phyloP scores from a whole-genome alignment of 2,797 vertebrate species.

The Eremophila alpestris region DNA sequence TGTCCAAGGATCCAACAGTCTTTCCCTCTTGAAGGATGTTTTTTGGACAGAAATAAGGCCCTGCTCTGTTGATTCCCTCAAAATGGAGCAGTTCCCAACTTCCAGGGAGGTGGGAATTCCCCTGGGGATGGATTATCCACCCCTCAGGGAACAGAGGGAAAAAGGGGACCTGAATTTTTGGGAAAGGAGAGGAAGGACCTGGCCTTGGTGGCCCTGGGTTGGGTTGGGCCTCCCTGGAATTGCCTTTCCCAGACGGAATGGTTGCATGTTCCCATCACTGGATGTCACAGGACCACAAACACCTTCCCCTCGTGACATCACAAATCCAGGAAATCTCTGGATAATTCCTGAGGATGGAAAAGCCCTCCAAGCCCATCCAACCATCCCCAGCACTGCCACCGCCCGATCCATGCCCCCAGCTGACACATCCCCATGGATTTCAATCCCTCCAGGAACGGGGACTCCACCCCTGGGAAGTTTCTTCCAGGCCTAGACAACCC shows the following conservation, averaged over 20 bases:
- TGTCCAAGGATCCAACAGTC: not conserved
- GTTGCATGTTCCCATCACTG: fast-evolving
- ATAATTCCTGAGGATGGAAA: not conserved
- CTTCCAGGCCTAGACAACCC: not conserved
- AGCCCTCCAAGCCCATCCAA: not conserved
- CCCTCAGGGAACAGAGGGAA: not conserved
- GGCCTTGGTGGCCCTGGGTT: not conserved
- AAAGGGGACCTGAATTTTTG: not conserved
- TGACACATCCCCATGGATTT: not conserved
- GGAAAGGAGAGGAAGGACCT: not conserved
- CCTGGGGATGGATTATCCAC: not conserved
- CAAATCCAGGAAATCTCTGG: not conserved
- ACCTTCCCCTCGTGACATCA: fast-evolving
- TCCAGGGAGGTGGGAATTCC: not conserved
- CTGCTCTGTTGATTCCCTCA: not conserved
- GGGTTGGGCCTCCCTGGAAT: too few species aligned
- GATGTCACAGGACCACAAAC: not conserved
- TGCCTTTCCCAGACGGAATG: not conserved
- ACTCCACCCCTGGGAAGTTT: not conserved
- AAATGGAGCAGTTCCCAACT: not conserved
- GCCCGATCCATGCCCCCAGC: not conserved
- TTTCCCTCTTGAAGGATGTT: not conserved
- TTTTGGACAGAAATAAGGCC: not conserved
- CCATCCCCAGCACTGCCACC: not conserved
- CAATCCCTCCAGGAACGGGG: not conserved